Conservation (phyloP, 2,113 vertebrate species). For the Pomatorhinus ruficollis region DNA sequence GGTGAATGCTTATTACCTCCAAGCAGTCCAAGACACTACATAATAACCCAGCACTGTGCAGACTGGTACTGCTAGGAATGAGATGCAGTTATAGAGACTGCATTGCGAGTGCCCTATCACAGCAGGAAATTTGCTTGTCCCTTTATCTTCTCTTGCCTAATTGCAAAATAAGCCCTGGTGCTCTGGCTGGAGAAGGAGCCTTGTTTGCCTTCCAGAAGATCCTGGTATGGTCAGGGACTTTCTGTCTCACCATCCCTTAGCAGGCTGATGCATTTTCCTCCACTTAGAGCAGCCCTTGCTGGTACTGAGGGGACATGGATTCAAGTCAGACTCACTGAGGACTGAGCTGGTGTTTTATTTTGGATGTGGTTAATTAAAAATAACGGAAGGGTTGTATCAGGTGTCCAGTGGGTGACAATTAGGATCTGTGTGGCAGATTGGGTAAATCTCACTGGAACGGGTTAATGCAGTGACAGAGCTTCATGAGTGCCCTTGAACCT, state of each 20-base stretch:
- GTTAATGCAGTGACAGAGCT: neutral
- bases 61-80: constrained; percentile 49
- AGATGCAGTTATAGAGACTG: constrained; percentile 35
- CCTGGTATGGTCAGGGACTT: neutral
- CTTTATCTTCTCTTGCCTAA: constrained; percentile 51
- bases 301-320: neutral
- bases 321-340: neutral
- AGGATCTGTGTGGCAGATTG: neutral
- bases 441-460: neutral
- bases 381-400: neutral
- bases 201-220: constrained; percentile 14
- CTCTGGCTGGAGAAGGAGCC: neutral
- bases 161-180: neutral
- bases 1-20: constrained; percentile 61
- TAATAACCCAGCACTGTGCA: constrained; percentile 44
- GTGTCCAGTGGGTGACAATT: neutral
- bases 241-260: neutral
- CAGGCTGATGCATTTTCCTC: constrained; percentile 7
- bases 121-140: constrained; percentile 55
- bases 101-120: neutral
- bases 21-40: constrained; percentile 61
- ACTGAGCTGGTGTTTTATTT: constrained; percentile 15
- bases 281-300: neutral
- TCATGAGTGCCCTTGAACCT: neutral
- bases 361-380: constrained; percentile 25